phyloP scores from a whole-genome alignment of 2,888 invertebrate species.

The Luffia ferchaultella region DNA sequence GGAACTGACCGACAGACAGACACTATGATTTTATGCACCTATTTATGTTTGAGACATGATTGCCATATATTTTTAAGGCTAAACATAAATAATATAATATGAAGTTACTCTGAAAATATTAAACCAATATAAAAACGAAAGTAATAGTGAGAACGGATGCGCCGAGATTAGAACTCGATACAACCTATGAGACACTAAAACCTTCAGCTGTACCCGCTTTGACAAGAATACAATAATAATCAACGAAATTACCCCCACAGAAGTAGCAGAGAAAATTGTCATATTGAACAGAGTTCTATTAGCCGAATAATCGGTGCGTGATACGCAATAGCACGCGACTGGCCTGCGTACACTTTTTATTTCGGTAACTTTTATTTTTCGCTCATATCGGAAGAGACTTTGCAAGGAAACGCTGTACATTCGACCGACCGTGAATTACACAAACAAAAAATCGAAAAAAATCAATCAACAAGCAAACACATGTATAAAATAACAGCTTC shows the following conservation, averaged over 20 bases:
- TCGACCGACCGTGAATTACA: slow-evolving; percentile 48
- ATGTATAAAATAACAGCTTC: slow-evolving; percentile 57
- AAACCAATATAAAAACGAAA: no score
- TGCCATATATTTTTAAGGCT: no score
- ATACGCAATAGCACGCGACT: slow-evolving; percentile 23
- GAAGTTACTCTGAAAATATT: no score
- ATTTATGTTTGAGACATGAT: no score
- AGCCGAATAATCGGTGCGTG: slow-evolving; percentile 47
- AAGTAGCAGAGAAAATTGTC: slow-evolving; percentile 29
- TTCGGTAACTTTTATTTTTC: slow-evolving; percentile 35
- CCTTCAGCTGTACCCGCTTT: no score
- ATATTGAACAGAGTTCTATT: slow-evolving; percentile 28
- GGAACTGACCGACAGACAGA: no score
- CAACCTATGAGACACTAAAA: no score
- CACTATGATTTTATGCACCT: no score
- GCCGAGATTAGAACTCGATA: no score
- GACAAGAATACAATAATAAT: slow-evolving; percentile 28
- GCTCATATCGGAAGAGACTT: slow-evolving; percentile 42
- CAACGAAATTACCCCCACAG: slow-evolving; percentile 31
- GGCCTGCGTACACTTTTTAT: slow-evolving; percentile 27
- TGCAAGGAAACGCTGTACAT: slow-evolving; percentile 30
- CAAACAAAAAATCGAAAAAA: slow-evolving; percentile 54
- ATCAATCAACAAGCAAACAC: slow-evolving; percentile 41
- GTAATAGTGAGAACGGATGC: no score
- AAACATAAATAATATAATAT: no score